Evolutionary conservation across 2,888 invertebrate genomes (phyloP).

Genomic region (Lochmaea crataegi): DNA sequence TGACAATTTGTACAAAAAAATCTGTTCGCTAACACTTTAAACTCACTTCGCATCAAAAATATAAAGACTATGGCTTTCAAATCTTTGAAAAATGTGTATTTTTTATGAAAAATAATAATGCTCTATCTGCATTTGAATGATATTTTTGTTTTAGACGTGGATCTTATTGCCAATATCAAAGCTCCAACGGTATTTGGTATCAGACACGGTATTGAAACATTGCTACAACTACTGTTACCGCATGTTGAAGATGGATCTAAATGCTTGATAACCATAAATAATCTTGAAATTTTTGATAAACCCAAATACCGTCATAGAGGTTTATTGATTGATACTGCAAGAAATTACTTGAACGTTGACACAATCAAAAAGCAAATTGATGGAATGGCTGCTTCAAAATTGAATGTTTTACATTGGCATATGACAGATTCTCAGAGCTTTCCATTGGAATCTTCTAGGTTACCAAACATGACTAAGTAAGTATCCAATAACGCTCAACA

Average conservation of each 20-base stretch:
- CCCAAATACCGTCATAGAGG: slow-evolving; percentile 90
- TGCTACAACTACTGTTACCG: slow-evolving; percentile 74
- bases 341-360: slow-evolving; percentile 84
- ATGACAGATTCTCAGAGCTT: slow-evolving; percentile 93
- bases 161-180: slow-evolving; percentile 68
- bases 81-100: too few species aligned
- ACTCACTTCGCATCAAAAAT: too few species aligned
- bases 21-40: too few species aligned
- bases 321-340: slow-evolving; percentile 86
- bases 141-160: slow-evolving; percentile 60
- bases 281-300: slow-evolving; percentile 77
- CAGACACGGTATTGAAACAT: slow-evolving; percentile 81
- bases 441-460: slow-evolving; percentile 81
- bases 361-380: slow-evolving; percentile 80
- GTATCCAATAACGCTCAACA: slow-evolving; percentile 52
- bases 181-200: slow-evolving; percentile 78
- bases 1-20: too few species aligned
- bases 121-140: background rate
- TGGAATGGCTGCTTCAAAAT: slow-evolving; percentile 87
- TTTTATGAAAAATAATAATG: too few species aligned
- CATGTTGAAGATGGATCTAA: slow-evolving; percentile 45
- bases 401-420: slow-evolving; percentile 96
- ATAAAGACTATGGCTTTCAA: too few species aligned
- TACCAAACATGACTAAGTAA: slow-evolving; percentile 80
- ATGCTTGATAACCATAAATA: slow-evolving; percentile 72